Base-by-base conservation (phyloP, 1,140 invertebrate species). In the Acromyrmex charruanus region DNA sequence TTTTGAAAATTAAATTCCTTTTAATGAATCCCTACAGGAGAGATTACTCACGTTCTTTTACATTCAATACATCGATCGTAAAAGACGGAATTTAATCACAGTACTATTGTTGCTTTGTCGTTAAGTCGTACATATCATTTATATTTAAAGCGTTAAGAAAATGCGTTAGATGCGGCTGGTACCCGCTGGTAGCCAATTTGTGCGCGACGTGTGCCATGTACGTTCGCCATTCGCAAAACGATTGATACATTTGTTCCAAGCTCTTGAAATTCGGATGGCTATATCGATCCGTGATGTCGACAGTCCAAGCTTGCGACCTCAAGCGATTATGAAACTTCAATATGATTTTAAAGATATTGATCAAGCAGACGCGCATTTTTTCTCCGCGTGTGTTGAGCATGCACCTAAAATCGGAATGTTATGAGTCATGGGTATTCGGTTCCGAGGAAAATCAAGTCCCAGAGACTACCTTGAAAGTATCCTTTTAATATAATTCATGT, bases 401-500 rank as follows among this genome's bases (percentile, higher is more conserved):
- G 86, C 97, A 97, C 77, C 97, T 96, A 87, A 97, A 91, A 89
- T 68, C 5, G 69, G 51, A 75, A 77, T 51, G 14, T 9, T 31
- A 35, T 66, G 18, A 58, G n/a, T 58, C 25, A 28, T 31, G 35
- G 0, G 21, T 53, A 0, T 18, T 53, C 16, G 53, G 10, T 25
- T 35, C 44, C 6, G 3, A n/a, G 9, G 3, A 58, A 39, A 28
- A 25, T 12, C 18, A 28, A 9, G 3, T 31, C 12, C 14, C 1
- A 7, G 0, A 14, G 49, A 25, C 14, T 82, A 96, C 96, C 95
- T 94, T 51, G 96, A 96, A 31, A 97, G 92, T 66, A 98, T 97
- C 77, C 97, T 96, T 91, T 97, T 98, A 16, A 98, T 95, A 90
- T 98, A 98, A 4, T 93, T 94, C 5, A 97, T 96, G 87, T 98